Evolutionary conservation across 2,113 vertebrate genomes (phyloP).

Genomic region (Hydrochoerus hydrochaeris): DNA sequence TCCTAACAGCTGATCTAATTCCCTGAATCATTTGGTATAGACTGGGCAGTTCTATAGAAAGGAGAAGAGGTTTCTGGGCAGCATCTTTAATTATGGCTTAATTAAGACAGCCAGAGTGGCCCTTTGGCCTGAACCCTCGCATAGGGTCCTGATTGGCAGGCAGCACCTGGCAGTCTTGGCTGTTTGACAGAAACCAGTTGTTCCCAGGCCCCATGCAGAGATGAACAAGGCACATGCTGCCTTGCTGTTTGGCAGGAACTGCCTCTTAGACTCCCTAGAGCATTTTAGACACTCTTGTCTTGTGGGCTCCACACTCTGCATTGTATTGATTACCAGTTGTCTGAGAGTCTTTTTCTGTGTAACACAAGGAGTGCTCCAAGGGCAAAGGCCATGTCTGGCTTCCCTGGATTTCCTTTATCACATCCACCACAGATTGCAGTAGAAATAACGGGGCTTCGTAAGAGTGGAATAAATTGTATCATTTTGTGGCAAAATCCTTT

Average conservation of each 20-base stretch:
- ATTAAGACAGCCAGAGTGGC: slow-evolving; percentile 54
- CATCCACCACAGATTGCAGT: neutral
- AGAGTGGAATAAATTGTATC: neutral
- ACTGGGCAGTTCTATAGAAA: slow-evolving; percentile 25
- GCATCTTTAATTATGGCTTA: slow-evolving; percentile 70
- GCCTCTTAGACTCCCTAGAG: neutral
- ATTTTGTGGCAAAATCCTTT: neutral
- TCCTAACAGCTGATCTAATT: slow-evolving; percentile 52
- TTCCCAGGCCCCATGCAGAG: slow-evolving; percentile 10
- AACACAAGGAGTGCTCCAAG: neutral
- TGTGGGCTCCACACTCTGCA: neutral
- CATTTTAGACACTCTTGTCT: neutral
- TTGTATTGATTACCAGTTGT: neutral
- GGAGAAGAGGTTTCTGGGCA: slow-evolving; percentile 37
- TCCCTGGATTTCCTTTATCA: neutral
- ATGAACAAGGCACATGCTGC: neutral
- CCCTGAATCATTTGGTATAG: slow-evolving; percentile 45
- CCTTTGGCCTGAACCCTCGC: slow-evolving; percentile 37
- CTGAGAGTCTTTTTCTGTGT: neutral
- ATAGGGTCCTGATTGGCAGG: slow-evolving; percentile 56
- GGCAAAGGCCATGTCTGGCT: neutral
- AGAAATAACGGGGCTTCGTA: neutral
- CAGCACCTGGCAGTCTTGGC: slow-evolving; percentile 66
- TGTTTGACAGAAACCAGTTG: neutral
- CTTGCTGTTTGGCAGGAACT: neutral